Evolutionary conservation across 2,113 vertebrate genomes (phyloP).

Genomic region (Poeciliopsis retropinna): DNA sequence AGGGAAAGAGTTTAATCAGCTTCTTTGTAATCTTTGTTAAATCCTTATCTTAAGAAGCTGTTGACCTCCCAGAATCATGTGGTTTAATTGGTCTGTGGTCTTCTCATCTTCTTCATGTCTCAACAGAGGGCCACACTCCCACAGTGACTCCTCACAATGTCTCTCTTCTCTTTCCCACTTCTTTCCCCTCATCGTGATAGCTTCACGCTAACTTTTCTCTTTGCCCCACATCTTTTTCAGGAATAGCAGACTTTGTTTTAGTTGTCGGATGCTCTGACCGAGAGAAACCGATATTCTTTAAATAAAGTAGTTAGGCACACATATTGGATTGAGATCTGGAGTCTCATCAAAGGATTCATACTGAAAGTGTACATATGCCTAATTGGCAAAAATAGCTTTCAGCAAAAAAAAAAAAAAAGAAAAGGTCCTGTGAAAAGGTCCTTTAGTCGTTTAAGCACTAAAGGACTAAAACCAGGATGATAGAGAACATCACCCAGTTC

Average conservation of each 20-base stretch:
- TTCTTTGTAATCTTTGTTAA: constrained; percentile 60
- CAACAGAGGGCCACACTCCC: constrained; percentile 30
- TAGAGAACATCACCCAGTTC: too few relatives aligned
- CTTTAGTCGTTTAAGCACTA: too few relatives aligned
- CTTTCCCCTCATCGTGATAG: not conserved
- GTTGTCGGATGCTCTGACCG: not conserved
- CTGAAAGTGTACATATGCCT: too few relatives aligned
- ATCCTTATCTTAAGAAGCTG: constrained; percentile 20
- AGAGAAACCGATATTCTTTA: not conserved
- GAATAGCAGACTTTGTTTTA: not conserved
- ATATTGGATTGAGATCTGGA: not conserved
- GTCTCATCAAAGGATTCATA: too few relatives aligned
- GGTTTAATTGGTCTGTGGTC: constrained; percentile 36
- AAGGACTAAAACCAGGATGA: too few relatives aligned
- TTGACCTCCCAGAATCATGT: constrained; percentile 59
- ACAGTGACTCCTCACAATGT: constrained; percentile 40
- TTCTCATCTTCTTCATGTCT: constrained; percentile 25
- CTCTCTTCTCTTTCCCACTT: not conserved
- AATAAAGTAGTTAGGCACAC: not conserved
- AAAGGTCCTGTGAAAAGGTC: too few relatives aligned
- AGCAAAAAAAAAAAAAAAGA: too few relatives aligned
- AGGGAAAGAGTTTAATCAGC: constrained; percentile 40
- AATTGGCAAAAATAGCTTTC: too few relatives aligned
- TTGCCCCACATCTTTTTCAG: not conserved
- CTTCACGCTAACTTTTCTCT: not conserved